phyloP scores from a whole-genome alignment of 2,113 vertebrate genomes.

The Nycticryphes semicollaris region DNA sequence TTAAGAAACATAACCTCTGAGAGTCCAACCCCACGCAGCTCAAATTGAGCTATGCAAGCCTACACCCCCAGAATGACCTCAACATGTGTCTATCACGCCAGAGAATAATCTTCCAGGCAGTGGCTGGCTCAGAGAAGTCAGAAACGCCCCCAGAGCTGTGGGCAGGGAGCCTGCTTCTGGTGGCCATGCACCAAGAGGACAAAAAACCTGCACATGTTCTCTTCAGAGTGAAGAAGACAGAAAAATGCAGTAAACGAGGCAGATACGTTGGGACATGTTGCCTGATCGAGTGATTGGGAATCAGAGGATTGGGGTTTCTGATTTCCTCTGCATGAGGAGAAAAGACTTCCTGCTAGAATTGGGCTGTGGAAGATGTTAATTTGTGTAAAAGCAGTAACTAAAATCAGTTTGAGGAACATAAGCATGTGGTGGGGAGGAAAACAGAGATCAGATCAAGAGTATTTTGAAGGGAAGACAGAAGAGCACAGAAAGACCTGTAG shows the following conservation, averaged over 20 bases:
- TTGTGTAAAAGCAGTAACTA: background rate
- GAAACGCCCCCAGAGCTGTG: background rate
- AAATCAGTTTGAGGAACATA: background rate
- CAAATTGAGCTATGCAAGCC: fast-evolving
- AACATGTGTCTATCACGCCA: fast-evolving
- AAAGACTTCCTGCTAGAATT: background rate
- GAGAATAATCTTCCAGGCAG: background rate
- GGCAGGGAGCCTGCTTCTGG: background rate
- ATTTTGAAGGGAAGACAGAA: background rate
- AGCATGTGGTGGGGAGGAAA: background rate
- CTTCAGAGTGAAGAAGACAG: background rate
- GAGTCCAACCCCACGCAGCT: background rate
- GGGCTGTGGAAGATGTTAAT: background rate
- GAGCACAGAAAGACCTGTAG: background rate
- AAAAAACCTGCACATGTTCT: background rate
- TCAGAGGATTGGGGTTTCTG: background rate
- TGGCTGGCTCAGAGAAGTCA: background rate
- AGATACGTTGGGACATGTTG: background rate
- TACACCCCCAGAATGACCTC: background rate
- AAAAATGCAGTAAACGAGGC: background rate
- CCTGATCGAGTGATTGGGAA: background rate
- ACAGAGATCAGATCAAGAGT: background rate
- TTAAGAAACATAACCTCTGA: background rate
- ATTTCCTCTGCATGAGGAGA: background rate
- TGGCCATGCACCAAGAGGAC: background rate